phyloP scores from a whole-genome alignment of 2,888 invertebrate genomes.

The Julus scandinavius region DNA sequence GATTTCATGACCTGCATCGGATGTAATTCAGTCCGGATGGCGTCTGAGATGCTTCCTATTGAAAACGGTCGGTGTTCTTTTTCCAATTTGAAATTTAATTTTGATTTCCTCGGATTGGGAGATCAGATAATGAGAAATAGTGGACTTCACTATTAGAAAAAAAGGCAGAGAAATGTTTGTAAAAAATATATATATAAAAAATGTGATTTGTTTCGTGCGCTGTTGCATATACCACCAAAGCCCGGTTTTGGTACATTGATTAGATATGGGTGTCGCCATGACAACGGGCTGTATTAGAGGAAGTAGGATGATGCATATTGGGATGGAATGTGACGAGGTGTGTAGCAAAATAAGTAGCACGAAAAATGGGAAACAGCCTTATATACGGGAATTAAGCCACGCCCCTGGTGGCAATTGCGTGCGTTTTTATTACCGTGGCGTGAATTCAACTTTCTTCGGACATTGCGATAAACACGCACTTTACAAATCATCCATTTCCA shows the following conservation, averaged over 20 bases:
- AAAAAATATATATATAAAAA: not conserved
- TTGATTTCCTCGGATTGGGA: not conserved
- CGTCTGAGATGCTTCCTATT: not conserved
- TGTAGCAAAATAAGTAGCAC: too few species aligned
- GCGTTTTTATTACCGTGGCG: too few species aligned
- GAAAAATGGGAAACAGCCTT: too few species aligned
- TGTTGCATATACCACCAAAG: too few species aligned
- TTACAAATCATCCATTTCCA: too few species aligned
- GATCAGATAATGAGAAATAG: not conserved
- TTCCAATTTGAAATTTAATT: not conserved
- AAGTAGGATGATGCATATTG: not conserved
- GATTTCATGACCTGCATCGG: slow-evolving; percentile 3
- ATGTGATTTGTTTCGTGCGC: too few species aligned
- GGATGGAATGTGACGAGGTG: too few species aligned
- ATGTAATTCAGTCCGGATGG: not conserved
- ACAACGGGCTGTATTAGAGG: not conserved
- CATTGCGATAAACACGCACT: too few species aligned
- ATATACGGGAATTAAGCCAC: too few species aligned
- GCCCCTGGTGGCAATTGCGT: too few species aligned
- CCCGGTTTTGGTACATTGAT: not conserved
- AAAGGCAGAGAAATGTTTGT: not conserved
- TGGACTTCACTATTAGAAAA: not conserved
- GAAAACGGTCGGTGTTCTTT: not conserved
- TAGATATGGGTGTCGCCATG: slow-evolving; percentile 17
- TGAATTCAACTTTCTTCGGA: too few species aligned